Conservation (phyloP, 2,113 vertebrate species). For the Trematocara variabile region DNA sequence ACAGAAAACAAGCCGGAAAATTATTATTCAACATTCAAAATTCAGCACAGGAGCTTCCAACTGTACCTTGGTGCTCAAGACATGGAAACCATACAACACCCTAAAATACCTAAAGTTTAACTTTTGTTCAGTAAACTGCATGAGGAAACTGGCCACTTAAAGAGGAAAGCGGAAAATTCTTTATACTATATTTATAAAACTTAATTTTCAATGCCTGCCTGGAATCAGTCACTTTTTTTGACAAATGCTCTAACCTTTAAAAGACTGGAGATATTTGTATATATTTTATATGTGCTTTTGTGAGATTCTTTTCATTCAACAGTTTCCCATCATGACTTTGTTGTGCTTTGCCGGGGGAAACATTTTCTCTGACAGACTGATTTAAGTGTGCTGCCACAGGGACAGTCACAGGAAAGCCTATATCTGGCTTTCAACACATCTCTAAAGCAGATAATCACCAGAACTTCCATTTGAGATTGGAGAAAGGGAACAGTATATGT, state of each 20-base stretch:
- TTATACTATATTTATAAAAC: neutral
- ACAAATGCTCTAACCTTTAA: neutral
- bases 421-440: neutral
- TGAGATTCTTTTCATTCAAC: neutral
- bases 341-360: neutral
- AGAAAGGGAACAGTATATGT: neutral
- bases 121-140: neutral
- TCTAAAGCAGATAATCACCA: neutral
- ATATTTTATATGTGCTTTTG: neutral
- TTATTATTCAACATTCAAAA: neutral
- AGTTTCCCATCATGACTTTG: neutral
- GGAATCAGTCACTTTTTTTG: neutral
- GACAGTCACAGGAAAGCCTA: neutral
- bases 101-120: neutral
- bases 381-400: neutral
- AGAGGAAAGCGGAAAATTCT: neutral
- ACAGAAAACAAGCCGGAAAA: neutral
- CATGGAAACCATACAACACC: neutral
- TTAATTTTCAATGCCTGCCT: neutral
- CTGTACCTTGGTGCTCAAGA: neutral
- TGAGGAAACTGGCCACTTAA: neutral
- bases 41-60: neutral
- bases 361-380: neutral
- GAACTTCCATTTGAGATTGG: neutral
- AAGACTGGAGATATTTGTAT: neutral